phyloP scores from a whole-genome alignment of 2,888 invertebrate genomes.

The Drosophila percnosoma region DNA sequence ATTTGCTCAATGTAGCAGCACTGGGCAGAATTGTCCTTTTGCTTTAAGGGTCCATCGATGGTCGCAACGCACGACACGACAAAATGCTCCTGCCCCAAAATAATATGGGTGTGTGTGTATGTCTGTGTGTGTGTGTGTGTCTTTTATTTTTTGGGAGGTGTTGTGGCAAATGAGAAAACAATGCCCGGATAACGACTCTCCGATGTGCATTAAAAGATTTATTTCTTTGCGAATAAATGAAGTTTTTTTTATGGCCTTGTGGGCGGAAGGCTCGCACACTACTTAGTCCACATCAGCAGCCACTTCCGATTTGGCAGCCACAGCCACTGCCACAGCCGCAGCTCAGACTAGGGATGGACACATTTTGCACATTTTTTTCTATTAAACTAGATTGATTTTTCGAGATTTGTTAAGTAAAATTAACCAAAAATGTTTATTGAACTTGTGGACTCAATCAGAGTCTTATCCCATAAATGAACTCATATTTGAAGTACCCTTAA shows the following conservation, averaged over 20 bases:
- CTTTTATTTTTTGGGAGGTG: conserved; percentile 51
- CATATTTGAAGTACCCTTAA: neutral
- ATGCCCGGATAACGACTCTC: conserved; percentile 77
- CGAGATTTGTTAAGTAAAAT: neutral
- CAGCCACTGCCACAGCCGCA: neutral
- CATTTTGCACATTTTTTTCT: neutral
- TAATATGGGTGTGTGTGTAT: neutral
- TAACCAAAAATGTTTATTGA: neutral
- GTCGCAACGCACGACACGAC: conserved; percentile 54
- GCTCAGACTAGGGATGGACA: neutral
- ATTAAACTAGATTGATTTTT: neutral
- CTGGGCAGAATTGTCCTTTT: conserved; percentile 50
- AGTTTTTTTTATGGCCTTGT: conserved; percentile 66
- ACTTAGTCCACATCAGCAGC: conserved; percentile 10
- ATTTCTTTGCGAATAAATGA: conserved; percentile 74
- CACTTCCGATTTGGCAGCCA: conserved; percentile 8
- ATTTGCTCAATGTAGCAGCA: conserved; percentile 47
- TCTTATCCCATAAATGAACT: neutral
- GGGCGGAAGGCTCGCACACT: conserved; percentile 9
- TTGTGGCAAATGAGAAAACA: conserved; percentile 77
- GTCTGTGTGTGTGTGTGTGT: neutral
- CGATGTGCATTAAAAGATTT: conserved; percentile 77
- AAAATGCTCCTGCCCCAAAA: neutral
- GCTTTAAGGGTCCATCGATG: conserved; percentile 44
- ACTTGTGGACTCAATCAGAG: neutral